Evolutionary conservation across 2,888 invertebrate genomes (phyloP), one percentile per base, ranked within the genome.

Genomic region (Iselma pallidipennis): DNA sequence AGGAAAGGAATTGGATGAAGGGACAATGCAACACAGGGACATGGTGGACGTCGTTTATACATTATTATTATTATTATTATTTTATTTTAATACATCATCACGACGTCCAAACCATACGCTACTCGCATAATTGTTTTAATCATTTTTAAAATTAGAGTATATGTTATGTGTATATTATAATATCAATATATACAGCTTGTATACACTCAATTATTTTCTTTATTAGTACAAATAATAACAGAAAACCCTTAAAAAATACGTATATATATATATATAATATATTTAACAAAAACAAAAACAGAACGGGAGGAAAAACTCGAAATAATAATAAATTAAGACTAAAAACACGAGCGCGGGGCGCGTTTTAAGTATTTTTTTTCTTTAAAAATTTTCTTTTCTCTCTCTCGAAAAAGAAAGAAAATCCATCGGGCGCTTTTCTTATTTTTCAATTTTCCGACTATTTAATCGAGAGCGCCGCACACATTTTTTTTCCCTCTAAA

Each of bases 171-270:
- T 75, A 74, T 75, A 76, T 75, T 72, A 74, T 76, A 74, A 77
- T 78, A 78, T 77, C 74, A 80, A 80, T 81, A 81, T 81, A 81
- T 81, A 81, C 81, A 81, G 78, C 77, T 79, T 81, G 81, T 81
- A 80, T 81, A 81, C 81, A 81, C 76, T 77, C 74, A 81, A 45
- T 45, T 21, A 45, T 45, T 45, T 21, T 21, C 45, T 45, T 45
- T 45, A 45, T 45, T 45, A 21, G 19, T 42, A 45, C 45, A 45
- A n/a, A 45, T 45, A 45, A 77, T 78, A 77, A 79, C 77, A 75
- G 75, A 19, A 9, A 80, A 79, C 72, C 69, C 75, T 51, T 78
- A 78, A 77, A 77, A 76, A 76, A 71, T 78, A 77, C 76, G 77
- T 77, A 78, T 75, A 74, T 29, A 29, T 37, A 37, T 37, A 16